Base-by-base conservation (phyloP, 2,888 invertebrate species). In the Rhagium mordax region DNA sequence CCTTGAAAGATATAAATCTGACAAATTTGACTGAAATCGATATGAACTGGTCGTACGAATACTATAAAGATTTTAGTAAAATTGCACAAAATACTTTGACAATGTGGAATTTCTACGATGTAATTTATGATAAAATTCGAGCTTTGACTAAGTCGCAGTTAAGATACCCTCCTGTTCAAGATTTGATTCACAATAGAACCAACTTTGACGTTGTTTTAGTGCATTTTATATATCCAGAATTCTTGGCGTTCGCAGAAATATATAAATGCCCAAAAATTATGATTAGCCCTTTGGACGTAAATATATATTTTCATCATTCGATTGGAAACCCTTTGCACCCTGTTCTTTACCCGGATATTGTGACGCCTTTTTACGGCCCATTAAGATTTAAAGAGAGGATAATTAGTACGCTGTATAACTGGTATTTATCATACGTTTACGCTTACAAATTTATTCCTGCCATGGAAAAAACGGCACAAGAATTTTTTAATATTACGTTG, bases 21-120 rank as follows among this genome's bases (percentile, higher is more conserved):
- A 59, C 62, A 18, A 87, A 87, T 70, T 66, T 87, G 0, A 86
- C 83, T 18, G 85, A 87, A 81, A 86, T 88, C 0, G 85, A 86
- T 72, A 77, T 87, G 0, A 53, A 53, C 8, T 29, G 33, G 29
- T 3, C 53, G 0, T 41, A 53, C 18, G 33, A 59, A 8, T 33
- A 7, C 18, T 7, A 1, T 33, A 3, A 4, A 3, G n/a, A n/a
- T n/a, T n/a, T n/a, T n/a, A n/a, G n/a, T n/a, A n/a, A 24, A 4
- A 24, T 24, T 3, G 24, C 24, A 24, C 3, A 24, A 24, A 24
- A 24, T n/a, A n/a, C n/a, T 6, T 4, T 33, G 16, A 15, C 1
- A 0, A 33, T 59, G 10, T 59, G 33, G 33, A 33, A 21, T 18
- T 8, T 16, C 4, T 33, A 59, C 33, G 15, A 29, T 10, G 1